These are phyloP conservation scores for Cryptosula pallasiana DNA, from an alignment of 2,888 invertebrate species.

Conservation along the genomic window DNA sequence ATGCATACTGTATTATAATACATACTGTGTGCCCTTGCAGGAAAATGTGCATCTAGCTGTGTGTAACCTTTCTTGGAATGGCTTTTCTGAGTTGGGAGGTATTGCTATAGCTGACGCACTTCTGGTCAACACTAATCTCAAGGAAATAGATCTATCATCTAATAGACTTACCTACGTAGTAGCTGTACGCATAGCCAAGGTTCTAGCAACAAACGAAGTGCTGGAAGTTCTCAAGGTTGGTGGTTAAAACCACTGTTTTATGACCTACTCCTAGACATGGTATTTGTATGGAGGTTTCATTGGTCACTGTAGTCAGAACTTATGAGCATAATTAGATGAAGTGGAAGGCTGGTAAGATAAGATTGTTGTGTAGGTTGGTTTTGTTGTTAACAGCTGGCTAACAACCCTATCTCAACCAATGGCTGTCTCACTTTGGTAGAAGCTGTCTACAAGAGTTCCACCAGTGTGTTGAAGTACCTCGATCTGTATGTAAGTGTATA, in stretches of 20 bases:
- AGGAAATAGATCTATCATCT: conserved; percentile 46
- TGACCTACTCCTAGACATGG: no score
- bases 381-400: conserved; percentile 52
- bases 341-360: no score
- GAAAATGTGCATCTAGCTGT: conserved; percentile 49
- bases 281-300: no score
- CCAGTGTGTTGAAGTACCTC: conserved; percentile 39
- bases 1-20: no score
- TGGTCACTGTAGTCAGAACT: no score
- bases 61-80: conserved; percentile 50
- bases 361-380: no score
- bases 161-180: conserved; percentile 44
- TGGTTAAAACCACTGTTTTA: no score
- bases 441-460: conserved; percentile 41
- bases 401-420: conserved; percentile 50
- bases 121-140: conserved; percentile 40
- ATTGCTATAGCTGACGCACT: conserved; percentile 47
- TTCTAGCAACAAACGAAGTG: conserved; percentile 43
- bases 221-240: conserved; percentile 41
- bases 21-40: no score
- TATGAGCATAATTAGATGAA: no score
- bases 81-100: conserved; percentile 48
- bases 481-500: conserved; percentile 43
- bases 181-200: conserved; percentile 42
- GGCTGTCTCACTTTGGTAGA: conserved; percentile 45